Conservation (phyloP, 2,797 vertebrate species). For the Phaenicophaeus curvirostris region DNA sequence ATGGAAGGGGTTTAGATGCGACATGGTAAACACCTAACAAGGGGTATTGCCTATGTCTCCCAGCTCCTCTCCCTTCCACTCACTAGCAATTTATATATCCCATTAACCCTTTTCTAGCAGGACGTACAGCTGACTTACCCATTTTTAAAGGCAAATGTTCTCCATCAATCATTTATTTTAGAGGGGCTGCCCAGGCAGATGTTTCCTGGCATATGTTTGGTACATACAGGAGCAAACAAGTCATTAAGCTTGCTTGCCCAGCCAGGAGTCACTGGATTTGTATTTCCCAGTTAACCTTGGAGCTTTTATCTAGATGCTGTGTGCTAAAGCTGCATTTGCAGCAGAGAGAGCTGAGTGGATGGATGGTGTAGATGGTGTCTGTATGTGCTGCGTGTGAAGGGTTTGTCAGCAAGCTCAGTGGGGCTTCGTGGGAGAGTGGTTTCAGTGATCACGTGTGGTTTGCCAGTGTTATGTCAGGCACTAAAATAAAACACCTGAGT, state of each 20-base stretch:
- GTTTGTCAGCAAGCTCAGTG: background rate
- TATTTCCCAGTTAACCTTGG: constrained; percentile 71
- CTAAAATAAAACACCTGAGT: constrained; percentile 45
- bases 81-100: constrained; percentile 16
- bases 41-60: constrained; percentile 56
- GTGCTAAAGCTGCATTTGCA: constrained; percentile 53
- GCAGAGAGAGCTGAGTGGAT: background rate
- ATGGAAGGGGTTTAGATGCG: constrained; percentile 68
- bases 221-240: constrained; percentile 29
- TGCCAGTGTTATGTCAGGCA: background rate
- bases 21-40: constrained; percentile 72
- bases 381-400: background rate
- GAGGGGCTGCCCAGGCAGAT: constrained; percentile 24
- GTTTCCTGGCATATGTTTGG: constrained; percentile 16
- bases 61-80: background rate
- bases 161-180: constrained; percentile 42
- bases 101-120: constrained; percentile 69
- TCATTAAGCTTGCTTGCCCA: constrained; percentile 65
- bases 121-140: background rate
- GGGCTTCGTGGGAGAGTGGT: constrained; percentile 12
- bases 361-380: constrained; percentile 11
- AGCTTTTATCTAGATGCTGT: constrained; percentile 53
- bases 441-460: background rate
- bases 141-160: constrained; percentile 34
- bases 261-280: constrained; percentile 66